Evolutionary conservation across 2,888 invertebrate species (phyloP).

Genomic region (Chalcosyrphus nemorum): DNA sequence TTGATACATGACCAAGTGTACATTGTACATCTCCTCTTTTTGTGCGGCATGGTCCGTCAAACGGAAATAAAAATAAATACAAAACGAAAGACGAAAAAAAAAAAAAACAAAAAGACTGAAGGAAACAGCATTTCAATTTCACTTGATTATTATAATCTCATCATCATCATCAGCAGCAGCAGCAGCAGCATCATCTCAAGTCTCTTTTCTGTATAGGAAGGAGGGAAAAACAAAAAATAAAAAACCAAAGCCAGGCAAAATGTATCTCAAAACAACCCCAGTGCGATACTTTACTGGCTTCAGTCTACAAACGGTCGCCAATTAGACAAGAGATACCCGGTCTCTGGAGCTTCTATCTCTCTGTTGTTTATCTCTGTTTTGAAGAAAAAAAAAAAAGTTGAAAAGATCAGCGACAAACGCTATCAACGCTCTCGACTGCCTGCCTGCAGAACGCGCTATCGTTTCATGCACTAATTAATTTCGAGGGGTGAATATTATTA

Average conservation of each 20-base stretch:
- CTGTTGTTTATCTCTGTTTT: constrained; percentile 46
- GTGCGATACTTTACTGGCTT: constrained; percentile 54
- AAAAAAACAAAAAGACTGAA: constrained; percentile 19
- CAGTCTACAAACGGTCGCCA: constrained; percentile 67
- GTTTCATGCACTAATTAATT: constrained; percentile 54
- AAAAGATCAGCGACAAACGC: constrained; percentile 52
- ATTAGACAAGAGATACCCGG: constrained; percentile 63
- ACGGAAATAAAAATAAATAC: constrained; percentile 36
- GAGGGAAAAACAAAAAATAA: constrained; percentile 14
- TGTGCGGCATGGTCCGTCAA: neutral
- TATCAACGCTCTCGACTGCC: neutral
- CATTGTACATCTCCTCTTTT: neutral
- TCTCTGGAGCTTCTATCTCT: constrained; percentile 2
- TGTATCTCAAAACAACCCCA: constrained; percentile 57
- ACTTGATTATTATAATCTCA: constrained; percentile 66
- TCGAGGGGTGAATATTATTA: constrained; percentile 57
- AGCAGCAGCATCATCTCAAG: constrained; percentile 18
- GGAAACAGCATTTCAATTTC: constrained; percentile 54
- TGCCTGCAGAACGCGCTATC: neutral
- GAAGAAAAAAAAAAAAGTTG: no score
- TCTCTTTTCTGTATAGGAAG: constrained; percentile 14
- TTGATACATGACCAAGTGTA: neutral
- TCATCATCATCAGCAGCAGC: constrained; percentile 22
- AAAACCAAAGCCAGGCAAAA: constrained; percentile 5
- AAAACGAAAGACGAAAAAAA: constrained; percentile 13